Evolutionary conservation across 23 tunicate genomes (phyloP), one percentile per base, ranked within the genome.

Genomic region (Halocynthia roretzi): DNA sequence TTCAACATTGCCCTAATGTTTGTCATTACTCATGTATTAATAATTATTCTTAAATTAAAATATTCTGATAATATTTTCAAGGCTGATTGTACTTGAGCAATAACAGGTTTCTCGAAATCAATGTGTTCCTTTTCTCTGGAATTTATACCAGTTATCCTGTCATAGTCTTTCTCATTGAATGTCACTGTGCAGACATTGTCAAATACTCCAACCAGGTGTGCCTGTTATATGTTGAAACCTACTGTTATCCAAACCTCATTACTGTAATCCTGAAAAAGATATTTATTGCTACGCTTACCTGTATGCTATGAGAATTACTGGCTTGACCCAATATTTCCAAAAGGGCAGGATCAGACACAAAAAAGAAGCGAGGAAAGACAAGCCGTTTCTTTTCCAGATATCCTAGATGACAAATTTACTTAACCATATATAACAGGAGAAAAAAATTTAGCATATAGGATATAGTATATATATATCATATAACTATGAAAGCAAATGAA

Each of bases 321-420:
- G 98, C 98, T 83, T 93, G 98, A n/a, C 98, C 98, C 9, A 93
- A 83, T 57, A 93, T 93, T 71, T 93, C 98, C 66, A 93, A 69
- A 68, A 93, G 62, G n/a, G 98, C 88, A 8, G 98, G 98, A 80
- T 93, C 98, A 62, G 98, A 93, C 10, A 93, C 98, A 57, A 93
- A 93, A 76, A 93, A 93, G 78, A 93, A 93, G 40, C 98, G 85
- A 51, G 98, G 98, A 84, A 93, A 93, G 2, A 93, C 83, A 54
- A 93, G 53, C 56, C 98, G 75, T 81, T 93, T 93, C 70, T 88
- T 88, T 72, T 93, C 98, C 70, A 93, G 53, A 62, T 93, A 93
- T 8, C 98, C 98, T 83, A 31, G 0, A 62, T 80, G 12, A 58
- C 18, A 15, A 58, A 15, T 58, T 58, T 58, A 58, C 18, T 58